Conservation (phyloP, 2,113 vertebrate genomes). For the Rhea pennata region DNA sequence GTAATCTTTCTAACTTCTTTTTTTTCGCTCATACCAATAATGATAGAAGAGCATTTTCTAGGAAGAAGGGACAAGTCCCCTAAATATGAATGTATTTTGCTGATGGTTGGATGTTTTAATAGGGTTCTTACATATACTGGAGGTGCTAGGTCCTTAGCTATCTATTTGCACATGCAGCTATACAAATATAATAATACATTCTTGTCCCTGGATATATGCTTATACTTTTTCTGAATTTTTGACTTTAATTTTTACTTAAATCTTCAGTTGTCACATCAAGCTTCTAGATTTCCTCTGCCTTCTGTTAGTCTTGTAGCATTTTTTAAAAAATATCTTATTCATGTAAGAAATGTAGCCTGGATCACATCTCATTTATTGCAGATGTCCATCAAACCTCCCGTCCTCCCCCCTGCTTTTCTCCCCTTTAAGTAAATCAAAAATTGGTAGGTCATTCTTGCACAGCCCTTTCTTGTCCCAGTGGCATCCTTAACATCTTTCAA, state of each 20-base stretch:
- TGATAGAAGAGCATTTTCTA: background rate
- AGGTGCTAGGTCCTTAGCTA: constrained; percentile 24
- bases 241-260: background rate
- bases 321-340: background rate
- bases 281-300: background rate
- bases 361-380: background rate
- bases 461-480: background rate
- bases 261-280: background rate
- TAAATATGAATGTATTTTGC: background rate
- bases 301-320: background rate
- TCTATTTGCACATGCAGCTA: background rate
- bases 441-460: background rate
- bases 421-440: background rate
- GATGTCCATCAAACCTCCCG: background rate
- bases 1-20: background rate
- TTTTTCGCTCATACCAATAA: background rate
- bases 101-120: constrained; percentile 38
- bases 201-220: background rate
- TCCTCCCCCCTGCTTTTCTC: background rate
- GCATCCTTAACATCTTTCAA: background rate
- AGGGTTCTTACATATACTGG: constrained; percentile 10
- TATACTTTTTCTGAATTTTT: background rate
- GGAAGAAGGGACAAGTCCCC: background rate
- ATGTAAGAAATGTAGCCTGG: background rate
- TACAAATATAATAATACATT: background rate